Conservation (phyloP, 2,113 vertebrate species). For the Macquaria australasica region DNA sequence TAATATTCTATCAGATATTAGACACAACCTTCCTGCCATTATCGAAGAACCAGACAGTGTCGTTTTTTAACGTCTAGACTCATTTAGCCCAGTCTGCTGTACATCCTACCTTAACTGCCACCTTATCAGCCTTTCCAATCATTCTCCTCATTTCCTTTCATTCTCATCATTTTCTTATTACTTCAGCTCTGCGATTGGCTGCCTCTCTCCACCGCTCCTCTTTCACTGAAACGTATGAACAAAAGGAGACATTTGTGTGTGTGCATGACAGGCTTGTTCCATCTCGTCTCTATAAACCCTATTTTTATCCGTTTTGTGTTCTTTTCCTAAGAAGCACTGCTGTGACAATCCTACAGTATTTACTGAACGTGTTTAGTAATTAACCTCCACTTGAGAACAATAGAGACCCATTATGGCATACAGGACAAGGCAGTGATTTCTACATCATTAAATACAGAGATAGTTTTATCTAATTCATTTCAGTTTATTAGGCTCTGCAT, state of each 20-base stretch:
- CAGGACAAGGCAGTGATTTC: constrained; percentile 16
- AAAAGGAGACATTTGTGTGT: constrained; percentile 28
- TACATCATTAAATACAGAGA: constrained; percentile 27
- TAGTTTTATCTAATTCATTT: constrained; percentile 11
- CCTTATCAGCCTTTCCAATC: constrained; percentile 45
- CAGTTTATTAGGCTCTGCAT: not conserved
- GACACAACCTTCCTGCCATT: constrained; percentile 63
- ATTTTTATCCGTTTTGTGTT: constrained; percentile 4
- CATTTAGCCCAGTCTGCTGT: constrained; percentile 57
- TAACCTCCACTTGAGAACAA: constrained; percentile 39
- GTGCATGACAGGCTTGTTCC: constrained; percentile 27
- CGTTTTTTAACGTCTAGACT: constrained; percentile 55
- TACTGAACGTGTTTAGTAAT: constrained; percentile 31
- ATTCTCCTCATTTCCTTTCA: constrained; percentile 58
- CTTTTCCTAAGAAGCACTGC: not conserved
- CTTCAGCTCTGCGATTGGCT: constrained; percentile 17
- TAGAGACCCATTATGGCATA: constrained; percentile 12
- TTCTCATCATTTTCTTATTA: constrained; percentile 22
- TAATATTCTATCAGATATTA: constrained; percentile 75
- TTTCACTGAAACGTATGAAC: constrained; percentile 3
- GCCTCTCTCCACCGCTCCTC: not conserved
- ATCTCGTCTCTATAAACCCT: not conserved
- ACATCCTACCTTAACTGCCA: constrained; percentile 67
- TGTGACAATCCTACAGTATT: constrained; percentile 6
- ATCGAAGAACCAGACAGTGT: constrained; percentile 43